phyloP scores from a whole-genome alignment of 1,140 invertebrate genomes.

The Pseudomyrmex concolor region DNA sequence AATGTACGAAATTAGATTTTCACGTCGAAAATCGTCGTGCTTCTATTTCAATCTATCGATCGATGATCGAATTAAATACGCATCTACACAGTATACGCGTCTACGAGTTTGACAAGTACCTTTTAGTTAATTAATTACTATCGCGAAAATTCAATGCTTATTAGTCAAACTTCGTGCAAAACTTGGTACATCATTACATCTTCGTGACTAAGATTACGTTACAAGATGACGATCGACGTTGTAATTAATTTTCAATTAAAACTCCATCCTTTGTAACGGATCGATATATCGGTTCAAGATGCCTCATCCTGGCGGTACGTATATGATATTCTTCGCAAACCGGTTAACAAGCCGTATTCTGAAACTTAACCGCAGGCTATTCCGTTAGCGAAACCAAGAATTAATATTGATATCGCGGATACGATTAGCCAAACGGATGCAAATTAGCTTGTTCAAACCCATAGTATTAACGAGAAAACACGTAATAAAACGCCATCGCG shows the following conservation, averaged over 20 bases:
- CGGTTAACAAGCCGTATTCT: background rate
- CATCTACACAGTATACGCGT: background rate
- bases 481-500: background rate
- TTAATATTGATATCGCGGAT: conserved; percentile 35
- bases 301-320: background rate
- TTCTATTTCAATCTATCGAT: background rate
- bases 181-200: conserved; percentile 4
- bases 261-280: conserved; percentile 40
- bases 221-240: conserved; percentile 26
- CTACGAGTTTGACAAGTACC: background rate
- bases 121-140: background rate
- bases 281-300: conserved; percentile 29
- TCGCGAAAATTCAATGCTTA: conserved; percentile 15
- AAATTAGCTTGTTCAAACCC: background rate
- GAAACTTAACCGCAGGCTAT: conserved; percentile 1
- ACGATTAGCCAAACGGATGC: background rate
- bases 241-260: conserved; percentile 59
- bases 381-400: conserved; percentile 29
- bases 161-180: too few relatives aligned
- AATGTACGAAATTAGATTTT: background rate
- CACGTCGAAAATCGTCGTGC: background rate
- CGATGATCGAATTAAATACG: background rate
- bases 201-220: conserved; percentile 1
- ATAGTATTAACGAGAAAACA: conserved; percentile 19
- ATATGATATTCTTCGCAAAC: conserved; percentile 26